phyloP scores from a whole-genome alignment of 2,113 vertebrate species.

The Dascyllus trimaculatus region DNA sequence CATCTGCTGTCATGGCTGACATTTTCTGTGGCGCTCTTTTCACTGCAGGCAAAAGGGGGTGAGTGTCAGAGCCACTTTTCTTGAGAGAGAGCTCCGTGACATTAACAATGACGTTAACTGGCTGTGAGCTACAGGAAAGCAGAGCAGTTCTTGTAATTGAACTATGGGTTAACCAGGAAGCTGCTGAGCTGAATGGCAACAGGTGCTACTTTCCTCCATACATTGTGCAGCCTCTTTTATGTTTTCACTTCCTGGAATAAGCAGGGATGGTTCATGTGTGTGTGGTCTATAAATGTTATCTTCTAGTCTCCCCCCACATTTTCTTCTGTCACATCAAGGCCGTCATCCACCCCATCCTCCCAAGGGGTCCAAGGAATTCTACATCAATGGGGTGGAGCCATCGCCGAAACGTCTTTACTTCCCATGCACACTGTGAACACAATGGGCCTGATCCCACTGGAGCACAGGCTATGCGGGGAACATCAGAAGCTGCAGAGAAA shows the following conservation, averaged over 20 bases:
- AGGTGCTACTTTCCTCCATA: conserved; percentile 27
- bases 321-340: conserved; percentile 32
- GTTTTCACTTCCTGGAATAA: conserved; percentile 39
- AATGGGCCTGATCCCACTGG: conserved; percentile 43
- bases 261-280: conserved; percentile 20
- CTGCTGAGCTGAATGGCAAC: conserved; percentile 27
- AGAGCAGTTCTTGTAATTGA: conserved; percentile 14
- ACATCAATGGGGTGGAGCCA: conserved; percentile 45
- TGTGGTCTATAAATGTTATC: conserved; percentile 30
- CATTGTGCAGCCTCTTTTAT: conserved; percentile 21
- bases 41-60: conserved; percentile 12
- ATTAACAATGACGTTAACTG: conserved; percentile 51
- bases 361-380: conserved; percentile 43
- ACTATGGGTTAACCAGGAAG: conserved; percentile 41
- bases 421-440: conserved; percentile 28
- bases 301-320: background rate
- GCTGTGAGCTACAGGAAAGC: conserved; percentile 47
- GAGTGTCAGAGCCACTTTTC: conserved; percentile 48
- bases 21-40: conserved; percentile 10
- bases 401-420: conserved; percentile 24
- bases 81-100: conserved; percentile 24
- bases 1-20: conserved; percentile 43
- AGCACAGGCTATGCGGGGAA: conserved; percentile 1
- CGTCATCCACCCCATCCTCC: conserved; percentile 39
- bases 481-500: conserved; percentile 17